Evolutionary conservation across 2,888 invertebrate species (phyloP).

Genomic region (Rhyacophila evoluta): DNA sequence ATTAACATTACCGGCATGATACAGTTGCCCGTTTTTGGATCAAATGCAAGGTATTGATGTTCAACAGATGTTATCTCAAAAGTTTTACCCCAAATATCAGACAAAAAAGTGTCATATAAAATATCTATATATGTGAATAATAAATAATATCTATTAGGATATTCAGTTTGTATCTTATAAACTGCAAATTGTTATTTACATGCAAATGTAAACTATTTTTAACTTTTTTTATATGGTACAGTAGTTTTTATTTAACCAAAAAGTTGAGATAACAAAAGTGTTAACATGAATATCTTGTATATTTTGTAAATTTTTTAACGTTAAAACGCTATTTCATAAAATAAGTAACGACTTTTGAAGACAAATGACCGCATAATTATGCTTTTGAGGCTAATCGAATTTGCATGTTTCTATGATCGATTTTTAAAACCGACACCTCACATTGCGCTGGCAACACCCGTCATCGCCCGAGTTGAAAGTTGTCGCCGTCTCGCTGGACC

Average conservation of each 20-base stretch:
- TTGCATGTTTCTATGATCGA: neutral
- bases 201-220: no score
- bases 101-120: neutral
- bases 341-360: neutral
- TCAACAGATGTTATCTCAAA: neutral
- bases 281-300: neutral
- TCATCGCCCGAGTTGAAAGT: conserved; percentile 48
- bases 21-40: conserved; percentile 18
- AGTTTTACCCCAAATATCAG: neutral
- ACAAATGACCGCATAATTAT: neutral
- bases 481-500: conserved; percentile 49
- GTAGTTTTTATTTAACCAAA: neutral
- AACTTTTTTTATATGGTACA: neutral
- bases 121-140: no score
- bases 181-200: no score
- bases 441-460: conserved; percentile 7
- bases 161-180: no score
- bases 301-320: no score
- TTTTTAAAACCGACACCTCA: conserved; percentile 33
- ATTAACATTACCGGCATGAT: conserved; percentile 16
- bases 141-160: no score
- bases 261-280: neutral
- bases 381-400: neutral
- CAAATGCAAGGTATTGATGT: neutral
- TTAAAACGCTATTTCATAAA: no score